Evolutionary conservation across 2,888 invertebrate genomes (phyloP).

Genomic region (Fragum whitleyi): DNA sequence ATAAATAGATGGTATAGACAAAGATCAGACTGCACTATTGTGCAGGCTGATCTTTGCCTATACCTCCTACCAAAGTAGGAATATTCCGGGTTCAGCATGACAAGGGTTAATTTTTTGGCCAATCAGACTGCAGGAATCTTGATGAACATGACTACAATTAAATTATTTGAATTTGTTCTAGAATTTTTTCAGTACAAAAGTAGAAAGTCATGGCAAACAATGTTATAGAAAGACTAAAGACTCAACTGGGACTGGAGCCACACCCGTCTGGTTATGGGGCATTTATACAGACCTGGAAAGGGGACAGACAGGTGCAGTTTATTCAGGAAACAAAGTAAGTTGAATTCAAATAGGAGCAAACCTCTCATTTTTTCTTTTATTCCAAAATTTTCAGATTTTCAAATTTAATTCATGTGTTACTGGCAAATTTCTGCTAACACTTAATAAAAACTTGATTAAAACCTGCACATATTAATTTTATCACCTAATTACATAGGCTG

Average conservation of each 20-base stretch:
- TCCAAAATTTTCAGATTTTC: neutral
- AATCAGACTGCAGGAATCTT: too few species aligned
- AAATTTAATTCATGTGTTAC: neutral
- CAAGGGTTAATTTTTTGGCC: too few species aligned
- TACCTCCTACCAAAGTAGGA: too few species aligned
- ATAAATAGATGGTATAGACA: too few species aligned
- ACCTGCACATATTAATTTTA: too few species aligned
- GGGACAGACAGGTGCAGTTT: slow-evolving; percentile 65
- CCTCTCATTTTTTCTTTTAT: neutral
- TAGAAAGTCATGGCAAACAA: neutral
- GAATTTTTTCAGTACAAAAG: neutral
- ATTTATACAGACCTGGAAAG: slow-evolving; percentile 61
- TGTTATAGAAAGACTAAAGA: slow-evolving; percentile 60
- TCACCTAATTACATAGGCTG: too few species aligned
- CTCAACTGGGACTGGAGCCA: slow-evolving; percentile 55
- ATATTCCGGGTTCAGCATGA: too few species aligned
- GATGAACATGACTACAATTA: too few species aligned
- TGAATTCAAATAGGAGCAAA: neutral
- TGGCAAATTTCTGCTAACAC: neutral
- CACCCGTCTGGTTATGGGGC: slow-evolving; percentile 64
- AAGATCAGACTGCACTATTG: too few species aligned
- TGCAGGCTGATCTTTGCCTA: too few species aligned
- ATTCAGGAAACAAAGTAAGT: slow-evolving; percentile 56
- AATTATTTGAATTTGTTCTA: too few species aligned
- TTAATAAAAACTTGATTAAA: neutral